Conservation (phyloP, 2,797 vertebrate genomes). For the Gorsachius magnificus region DNA sequence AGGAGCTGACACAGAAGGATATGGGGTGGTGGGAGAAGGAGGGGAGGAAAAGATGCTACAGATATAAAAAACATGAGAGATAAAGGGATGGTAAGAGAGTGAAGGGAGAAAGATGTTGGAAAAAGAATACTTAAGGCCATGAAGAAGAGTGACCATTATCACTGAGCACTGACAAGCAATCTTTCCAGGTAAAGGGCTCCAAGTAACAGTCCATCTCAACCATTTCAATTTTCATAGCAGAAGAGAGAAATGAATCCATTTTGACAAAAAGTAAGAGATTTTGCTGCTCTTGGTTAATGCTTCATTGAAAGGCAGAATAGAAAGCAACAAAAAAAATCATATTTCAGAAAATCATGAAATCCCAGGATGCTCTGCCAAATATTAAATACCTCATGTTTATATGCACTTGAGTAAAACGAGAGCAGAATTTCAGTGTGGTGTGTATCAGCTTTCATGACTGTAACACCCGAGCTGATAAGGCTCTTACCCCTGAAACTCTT, state of each 20-base stretch:
- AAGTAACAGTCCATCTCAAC: not conserved
- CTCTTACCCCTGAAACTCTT: not conserved
- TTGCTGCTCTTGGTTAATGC: not conserved
- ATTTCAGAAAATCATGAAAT: not conserved
- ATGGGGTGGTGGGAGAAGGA: not conserved
- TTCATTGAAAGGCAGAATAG: not conserved
- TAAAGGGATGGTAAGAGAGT: not conserved
- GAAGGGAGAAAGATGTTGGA: not conserved
- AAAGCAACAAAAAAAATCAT: not conserved
- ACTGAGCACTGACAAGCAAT: not conserved
- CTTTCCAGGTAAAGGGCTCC: not conserved
- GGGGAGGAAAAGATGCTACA: not conserved
- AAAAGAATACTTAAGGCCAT: not conserved
- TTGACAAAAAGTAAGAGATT: not conserved
- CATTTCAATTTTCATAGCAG: not conserved
- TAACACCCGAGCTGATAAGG: not conserved
- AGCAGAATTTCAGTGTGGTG: not conserved
- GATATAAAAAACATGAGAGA: not conserved
- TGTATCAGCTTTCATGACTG: not conserved
- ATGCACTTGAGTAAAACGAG: not conserved
- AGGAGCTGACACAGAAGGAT: not conserved
- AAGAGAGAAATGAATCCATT: not conserved
- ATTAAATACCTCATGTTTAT: not conserved
- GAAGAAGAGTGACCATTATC: not conserved
- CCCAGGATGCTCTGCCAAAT: not conserved